A percentile compares a stretch with the other conserved stretches of the same genome.
These are phyloP conservation scores for Alosa alosa DNA, from an alignment of 2,113 vertebrate species.

Conservation along the genomic window DNA sequence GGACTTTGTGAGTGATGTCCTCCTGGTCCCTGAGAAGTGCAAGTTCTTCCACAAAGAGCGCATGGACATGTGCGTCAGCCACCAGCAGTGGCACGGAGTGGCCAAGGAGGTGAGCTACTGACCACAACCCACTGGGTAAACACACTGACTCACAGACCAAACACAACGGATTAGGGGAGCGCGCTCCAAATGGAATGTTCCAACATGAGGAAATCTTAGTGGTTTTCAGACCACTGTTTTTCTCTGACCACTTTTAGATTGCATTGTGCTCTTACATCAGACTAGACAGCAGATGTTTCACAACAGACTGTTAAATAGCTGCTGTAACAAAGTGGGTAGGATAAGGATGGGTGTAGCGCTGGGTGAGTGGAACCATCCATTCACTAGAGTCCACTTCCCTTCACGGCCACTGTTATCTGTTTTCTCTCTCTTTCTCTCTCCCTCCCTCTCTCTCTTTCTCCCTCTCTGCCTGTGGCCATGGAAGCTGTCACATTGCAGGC, in stretches of 20 bases:
- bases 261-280: not conserved
- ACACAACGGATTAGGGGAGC: not conserved
- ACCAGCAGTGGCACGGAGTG: constrained; percentile 89
- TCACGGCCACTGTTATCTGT: not conserved
- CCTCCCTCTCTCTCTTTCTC: not conserved
- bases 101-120: constrained; percentile 85
- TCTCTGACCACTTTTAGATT: not conserved
- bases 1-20: constrained; percentile 92
- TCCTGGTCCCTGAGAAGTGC: constrained; percentile 93
- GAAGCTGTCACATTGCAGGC: constrained; percentile 19
- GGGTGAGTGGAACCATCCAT: not conserved
- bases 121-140: not conserved
- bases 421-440: not conserved
- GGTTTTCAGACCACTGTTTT: not conserved
- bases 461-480: not conserved
- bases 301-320: not conserved
- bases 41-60: constrained; percentile 93
- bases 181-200: not conserved
- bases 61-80: constrained; percentile 89
- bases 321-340: not conserved
- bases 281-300: not conserved
- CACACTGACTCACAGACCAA: not conserved
- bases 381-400: not conserved
- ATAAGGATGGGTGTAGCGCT: not conserved
- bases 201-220: not conserved